Evolutionary conservation across 2,113 vertebrate genomes (phyloP).

Genomic region (Pionites leucogaster): DNA sequence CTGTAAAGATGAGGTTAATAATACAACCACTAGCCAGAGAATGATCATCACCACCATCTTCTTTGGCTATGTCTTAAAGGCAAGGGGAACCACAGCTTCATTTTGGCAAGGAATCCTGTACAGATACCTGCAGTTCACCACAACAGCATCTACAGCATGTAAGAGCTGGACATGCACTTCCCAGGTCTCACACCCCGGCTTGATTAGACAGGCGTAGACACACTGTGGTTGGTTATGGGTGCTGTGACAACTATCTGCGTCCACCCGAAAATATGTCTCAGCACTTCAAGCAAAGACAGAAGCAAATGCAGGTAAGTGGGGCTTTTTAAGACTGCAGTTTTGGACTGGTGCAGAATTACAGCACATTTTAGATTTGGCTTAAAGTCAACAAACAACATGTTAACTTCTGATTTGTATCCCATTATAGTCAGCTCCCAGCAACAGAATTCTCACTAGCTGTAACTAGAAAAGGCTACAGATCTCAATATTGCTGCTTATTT

Average conservation of each 20-base stretch:
- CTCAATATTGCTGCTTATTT: background rate
- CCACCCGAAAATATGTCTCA: background rate
- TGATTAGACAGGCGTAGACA: background rate
- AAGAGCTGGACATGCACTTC: background rate
- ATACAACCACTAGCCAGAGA: background rate
- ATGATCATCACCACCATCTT: background rate
- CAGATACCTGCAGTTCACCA: background rate
- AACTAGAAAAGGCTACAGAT: background rate
- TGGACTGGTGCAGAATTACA: background rate
- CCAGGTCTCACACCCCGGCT: background rate
- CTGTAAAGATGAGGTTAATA: background rate
- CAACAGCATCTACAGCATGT: background rate
- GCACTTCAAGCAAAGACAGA: background rate
- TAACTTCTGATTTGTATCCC: background rate
- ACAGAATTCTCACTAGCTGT: slow-evolving; percentile 25
- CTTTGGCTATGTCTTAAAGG: background rate
- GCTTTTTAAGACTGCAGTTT: background rate
- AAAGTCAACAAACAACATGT: background rate
- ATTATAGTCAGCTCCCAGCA: slow-evolving; percentile 12
- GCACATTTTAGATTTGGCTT: background rate
- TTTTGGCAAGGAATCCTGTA: background rate
- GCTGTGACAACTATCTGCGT: background rate
- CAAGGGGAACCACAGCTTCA: background rate
- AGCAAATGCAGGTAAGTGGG: background rate
- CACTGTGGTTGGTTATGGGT: background rate